Evolutionary conservation across 2,113 vertebrate species (phyloP).

Genomic region (Coryphaenoides rupestris): DNA sequence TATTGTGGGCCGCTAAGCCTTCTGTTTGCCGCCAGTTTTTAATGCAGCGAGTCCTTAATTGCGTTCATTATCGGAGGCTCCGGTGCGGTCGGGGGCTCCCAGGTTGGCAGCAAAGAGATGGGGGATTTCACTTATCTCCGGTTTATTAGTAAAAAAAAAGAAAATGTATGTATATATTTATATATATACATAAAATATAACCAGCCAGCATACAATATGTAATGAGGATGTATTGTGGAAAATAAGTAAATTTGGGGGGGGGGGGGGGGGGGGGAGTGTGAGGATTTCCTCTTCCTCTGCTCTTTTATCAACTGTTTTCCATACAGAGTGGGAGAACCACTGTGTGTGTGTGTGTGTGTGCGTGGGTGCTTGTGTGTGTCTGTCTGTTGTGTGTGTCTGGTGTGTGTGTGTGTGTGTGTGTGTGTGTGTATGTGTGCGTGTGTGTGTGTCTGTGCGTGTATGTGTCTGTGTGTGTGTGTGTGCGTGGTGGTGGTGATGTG

Average conservation of each 20-base stretch:
- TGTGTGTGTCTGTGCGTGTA: no score
- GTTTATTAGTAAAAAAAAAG: constrained; percentile 41
- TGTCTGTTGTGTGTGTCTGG: no score
- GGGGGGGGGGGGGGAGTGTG: constrained; percentile 36
- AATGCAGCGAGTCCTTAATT: constrained; percentile 69
- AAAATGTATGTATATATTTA: constrained; percentile 34
- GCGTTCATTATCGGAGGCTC: constrained; percentile 75
- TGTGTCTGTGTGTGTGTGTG: no score
- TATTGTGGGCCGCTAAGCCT: constrained; percentile 55
- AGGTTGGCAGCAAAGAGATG: constrained; percentile 58
- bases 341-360: constrained; percentile 16
- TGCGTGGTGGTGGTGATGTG: no score
- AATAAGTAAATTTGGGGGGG: constrained; percentile 57
- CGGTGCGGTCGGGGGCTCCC: constrained; percentile 60
- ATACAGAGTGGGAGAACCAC: constrained; percentile 53
- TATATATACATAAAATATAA: constrained; percentile 41
- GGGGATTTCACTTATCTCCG: constrained; percentile 72
- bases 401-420: no score
- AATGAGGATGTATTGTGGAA: constrained; percentile 64
- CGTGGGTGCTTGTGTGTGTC: no score
- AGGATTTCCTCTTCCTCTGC: constrained; percentile 59
- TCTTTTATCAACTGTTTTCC: constrained; percentile 64
- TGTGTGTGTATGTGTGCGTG: no score
- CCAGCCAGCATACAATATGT: constrained; percentile 64
- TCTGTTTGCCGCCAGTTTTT: constrained; percentile 68